Evolutionary conservation across 1,140 invertebrate genomes (phyloP), one percentile per base, ranked within the genome.

Genomic region (Lutraria rhynchaena): DNA sequence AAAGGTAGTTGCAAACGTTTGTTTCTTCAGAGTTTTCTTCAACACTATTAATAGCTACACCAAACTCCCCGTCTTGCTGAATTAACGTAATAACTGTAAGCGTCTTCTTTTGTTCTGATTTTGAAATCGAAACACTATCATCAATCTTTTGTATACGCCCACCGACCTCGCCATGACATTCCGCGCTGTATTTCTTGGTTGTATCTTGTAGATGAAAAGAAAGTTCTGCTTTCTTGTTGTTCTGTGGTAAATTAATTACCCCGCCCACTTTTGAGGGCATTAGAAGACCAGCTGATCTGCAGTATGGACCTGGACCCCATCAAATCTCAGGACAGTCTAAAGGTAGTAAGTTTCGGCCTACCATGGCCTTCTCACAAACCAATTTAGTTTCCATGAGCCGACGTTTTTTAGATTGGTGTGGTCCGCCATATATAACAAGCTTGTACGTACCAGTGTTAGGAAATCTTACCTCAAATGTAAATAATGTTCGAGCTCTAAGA

Each of bases 371-470:
- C 3, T 65, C 35, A 49, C 83, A 84, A 19, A 71, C 67, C 2
- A 84, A 53, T 60, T 37, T 57, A 51, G 81, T 76, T 35, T 70
- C 71, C 22, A 33, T 49, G 13, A 84, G 5, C 15, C 73, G 29
- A 13, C 65, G 29, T 4, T 71, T 22, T 3, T 53, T 22, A 0
- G 73, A 69, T 11, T 57, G 57, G 29, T 77, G 51, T 1, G 77
- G 77, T 19, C 61, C 63, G 13, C 78, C 83, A 51, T 57, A 81
- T 17, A 81, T 57, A 17, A 24, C 63, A 22, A 84, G 31, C 58
- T 82, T 81, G 46, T 74, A 84, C 24, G 65, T 82, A 24, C 83
- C 83, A 29, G 57, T 69, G 15, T 71, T 37, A 1, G 83, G 83
- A 29, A 81, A 74, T 41, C 67, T 57, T 22, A 84, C 58, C 13